These are phyloP conservation scores for Trissoscelio sp. DNA, from an alignment of 2,888 invertebrate species.

Conservation along the genomic window DNA sequence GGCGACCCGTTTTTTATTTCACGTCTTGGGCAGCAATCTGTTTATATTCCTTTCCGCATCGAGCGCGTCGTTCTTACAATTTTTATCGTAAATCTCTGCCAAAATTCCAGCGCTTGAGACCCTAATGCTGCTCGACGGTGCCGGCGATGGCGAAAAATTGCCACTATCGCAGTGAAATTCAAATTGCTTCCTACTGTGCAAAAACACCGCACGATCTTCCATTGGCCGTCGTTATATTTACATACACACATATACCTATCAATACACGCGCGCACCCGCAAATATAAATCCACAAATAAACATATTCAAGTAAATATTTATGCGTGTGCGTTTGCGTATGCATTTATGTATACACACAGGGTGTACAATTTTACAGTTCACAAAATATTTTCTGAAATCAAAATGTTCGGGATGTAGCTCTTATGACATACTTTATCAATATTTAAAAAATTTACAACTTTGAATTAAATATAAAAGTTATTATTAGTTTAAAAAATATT, in stretches of 20 bases:
- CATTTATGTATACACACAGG: constrained; percentile 13
- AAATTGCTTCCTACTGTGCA: constrained; percentile 63
- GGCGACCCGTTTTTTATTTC: constrained; percentile 35
- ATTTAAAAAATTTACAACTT: too few relatives aligned
- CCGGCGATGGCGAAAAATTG: constrained; percentile 60
- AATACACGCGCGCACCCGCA: constrained; percentile 22
- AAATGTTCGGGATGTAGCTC: too few relatives aligned
- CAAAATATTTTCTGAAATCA: constrained; percentile 17
- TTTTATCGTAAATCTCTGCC: constrained; percentile 64
- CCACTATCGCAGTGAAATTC: constrained; percentile 63
- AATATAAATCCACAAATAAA: constrained; percentile 43
- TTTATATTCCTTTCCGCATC: constrained; percentile 40
- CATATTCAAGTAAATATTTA: constrained; percentile 25
- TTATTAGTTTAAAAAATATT: too few relatives aligned
- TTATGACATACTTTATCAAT: too few relatives aligned
- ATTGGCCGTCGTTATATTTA: constrained; percentile 55
- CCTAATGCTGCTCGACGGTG: constrained; percentile 41
- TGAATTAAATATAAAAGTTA: too few relatives aligned
- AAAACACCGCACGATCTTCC: constrained; percentile 59
- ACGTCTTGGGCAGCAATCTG: constrained; percentile 21
- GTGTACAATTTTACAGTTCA: constrained; percentile 3
- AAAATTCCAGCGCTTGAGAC: constrained; percentile 48
- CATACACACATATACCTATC: constrained; percentile 47
- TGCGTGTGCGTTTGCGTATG: constrained; percentile 35
- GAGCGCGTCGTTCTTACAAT: constrained; percentile 51